phyloP scores from a whole-genome alignment of 2,797 vertebrate species.

The Enteromius thamalakanensis region DNA sequence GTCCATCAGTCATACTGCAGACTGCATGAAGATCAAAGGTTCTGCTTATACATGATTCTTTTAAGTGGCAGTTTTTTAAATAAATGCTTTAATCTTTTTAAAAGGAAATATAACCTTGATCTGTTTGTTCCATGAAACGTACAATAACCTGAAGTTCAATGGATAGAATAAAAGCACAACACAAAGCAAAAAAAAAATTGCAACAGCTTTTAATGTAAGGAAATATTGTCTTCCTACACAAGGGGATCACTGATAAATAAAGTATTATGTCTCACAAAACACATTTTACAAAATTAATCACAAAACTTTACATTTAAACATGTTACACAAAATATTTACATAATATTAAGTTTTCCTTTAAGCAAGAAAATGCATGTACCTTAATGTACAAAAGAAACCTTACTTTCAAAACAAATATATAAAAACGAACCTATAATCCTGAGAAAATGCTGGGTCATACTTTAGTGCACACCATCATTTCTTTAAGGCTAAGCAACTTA shows the following conservation, averaged over 20 bases:
- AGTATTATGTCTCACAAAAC: slow-evolving; percentile 85
- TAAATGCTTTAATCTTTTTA: slow-evolving; percentile 22
- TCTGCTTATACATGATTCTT: neutral
- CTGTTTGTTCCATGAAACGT: neutral
- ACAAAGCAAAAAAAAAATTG: neutral
- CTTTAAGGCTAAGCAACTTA: slow-evolving; percentile 75
- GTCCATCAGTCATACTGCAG: neutral
- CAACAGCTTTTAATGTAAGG: slow-evolving; percentile 84
- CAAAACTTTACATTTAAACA: slow-evolving; percentile 82
- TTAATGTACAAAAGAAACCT: slow-evolving; percentile 70
- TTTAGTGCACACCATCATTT: slow-evolving; percentile 77
- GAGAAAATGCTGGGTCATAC: slow-evolving; percentile 73
- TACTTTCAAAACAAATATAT: slow-evolving; percentile 26
- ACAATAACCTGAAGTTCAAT: neutral
- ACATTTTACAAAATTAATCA: slow-evolving; percentile 75
- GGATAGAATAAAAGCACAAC: neutral
- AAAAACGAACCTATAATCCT: slow-evolving; percentile 70
- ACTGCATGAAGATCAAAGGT: neutral
- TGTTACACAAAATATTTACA: slow-evolving; percentile 83
- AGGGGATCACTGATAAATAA: slow-evolving; percentile 92
- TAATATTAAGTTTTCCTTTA: slow-evolving; percentile 68
- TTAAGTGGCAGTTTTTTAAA: slow-evolving; percentile 3
- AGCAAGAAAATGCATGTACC: slow-evolving; percentile 74
- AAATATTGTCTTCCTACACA: slow-evolving; percentile 79
- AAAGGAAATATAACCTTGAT: slow-evolving; percentile 12